Conservation (phyloP, 2,888 invertebrate species). For the Eupithecia inturbata region DNA sequence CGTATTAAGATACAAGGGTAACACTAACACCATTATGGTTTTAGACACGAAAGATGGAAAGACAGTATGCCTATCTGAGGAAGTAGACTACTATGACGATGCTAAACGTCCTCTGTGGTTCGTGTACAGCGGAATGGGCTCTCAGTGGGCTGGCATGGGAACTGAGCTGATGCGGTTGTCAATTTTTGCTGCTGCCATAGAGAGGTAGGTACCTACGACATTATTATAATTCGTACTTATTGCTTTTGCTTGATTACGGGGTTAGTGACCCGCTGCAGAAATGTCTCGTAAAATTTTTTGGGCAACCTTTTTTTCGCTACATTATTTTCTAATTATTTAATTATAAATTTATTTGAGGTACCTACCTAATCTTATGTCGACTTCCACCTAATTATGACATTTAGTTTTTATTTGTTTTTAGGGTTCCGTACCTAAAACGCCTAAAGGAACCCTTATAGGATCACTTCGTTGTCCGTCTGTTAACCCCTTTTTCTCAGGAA, state of each 20-base stretch:
- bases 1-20: neutral
- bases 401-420: neutral
- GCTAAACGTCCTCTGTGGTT: slow-evolving; percentile 85
- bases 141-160: slow-evolving; percentile 88
- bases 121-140: slow-evolving; percentile 89
- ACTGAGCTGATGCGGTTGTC: slow-evolving; percentile 85
- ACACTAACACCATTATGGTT: slow-evolving; percentile 8
- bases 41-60: slow-evolving; percentile 58
- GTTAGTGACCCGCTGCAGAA: neutral
- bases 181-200: slow-evolving; percentile 83
- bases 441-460: too few species aligned
- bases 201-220: slow-evolving; percentile 54
- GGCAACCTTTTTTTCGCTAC: neutral
- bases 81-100: slow-evolving; percentile 60
- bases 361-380: too few species aligned
- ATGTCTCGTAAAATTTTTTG: neutral
- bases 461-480: too few species aligned
- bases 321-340: too few species aligned
- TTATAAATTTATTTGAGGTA: too few species aligned
- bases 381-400: too few species aligned
- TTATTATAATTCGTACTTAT: neutral
- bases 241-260: neutral
- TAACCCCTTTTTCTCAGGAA: too few species aligned
- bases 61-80: slow-evolving; percentile 58
- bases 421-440: too few species aligned